Evolutionary conservation across 2,113 vertebrate genomes (phyloP), one percentile per base, ranked within the genome.

Genomic region (Triplophysa tibetana): DNA sequence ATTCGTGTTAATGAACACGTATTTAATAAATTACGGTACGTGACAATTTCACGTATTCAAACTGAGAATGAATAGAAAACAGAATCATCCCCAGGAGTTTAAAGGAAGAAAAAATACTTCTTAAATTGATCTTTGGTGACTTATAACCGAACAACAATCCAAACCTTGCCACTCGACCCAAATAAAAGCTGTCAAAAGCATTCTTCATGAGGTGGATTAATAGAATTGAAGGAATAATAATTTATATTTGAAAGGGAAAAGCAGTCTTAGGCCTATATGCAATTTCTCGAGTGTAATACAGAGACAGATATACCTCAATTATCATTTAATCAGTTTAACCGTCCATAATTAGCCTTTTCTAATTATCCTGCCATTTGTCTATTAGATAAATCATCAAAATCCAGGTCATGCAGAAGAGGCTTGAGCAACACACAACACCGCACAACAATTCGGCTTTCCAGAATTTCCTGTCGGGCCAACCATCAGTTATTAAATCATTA

Each of bases 311-410:
- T 75, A n/a, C 62, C 73, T 13, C 83, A 84, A 38, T 70, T 77
- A 74, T 80, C 1, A 65, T 78, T 78, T 88, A 84, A 88, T 90
- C 83, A 84, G 62, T 83, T 83, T 91, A 81, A 90, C 90, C 88
- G 88, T 11, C 69, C 19, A 73, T 77, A 88, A 91, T 91, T 87
- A 90, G 76, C 82, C 61, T 78, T 65, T 62, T 78, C 75, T 85
- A 83, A 89, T 85, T 79, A 86, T 81, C 86, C 85, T 81, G 85
- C 88, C 84, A 89, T 88, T 84, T 82, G 87, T 83, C 78, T 86
- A 76, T 86, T 66, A 88, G 82, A 85, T 73, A 72, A 78, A 84
- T 85, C 66, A 83, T 87, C 80, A 86, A 76, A 41, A 75, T 26
- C 72, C 70, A 41, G n/a, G n/a, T 60, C n/a, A 73, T 38, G 33